These are phyloP conservation scores for Coenonympha arcania DNA, from an alignment of 2,888 invertebrate genomes.

Conservation along the genomic window DNA sequence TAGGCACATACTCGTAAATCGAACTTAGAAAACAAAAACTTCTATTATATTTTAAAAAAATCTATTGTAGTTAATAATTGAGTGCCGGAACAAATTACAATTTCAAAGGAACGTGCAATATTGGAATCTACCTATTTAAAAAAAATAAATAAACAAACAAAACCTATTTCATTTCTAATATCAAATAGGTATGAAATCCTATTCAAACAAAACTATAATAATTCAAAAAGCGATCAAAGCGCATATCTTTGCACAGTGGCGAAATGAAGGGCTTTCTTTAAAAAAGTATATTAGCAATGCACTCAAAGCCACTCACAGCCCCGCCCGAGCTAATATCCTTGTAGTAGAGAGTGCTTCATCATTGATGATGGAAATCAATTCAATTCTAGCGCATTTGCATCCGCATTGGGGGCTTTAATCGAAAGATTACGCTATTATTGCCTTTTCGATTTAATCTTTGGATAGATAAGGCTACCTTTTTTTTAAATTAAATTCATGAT, in stretches of 20 bases:
- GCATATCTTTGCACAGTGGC: conserved; percentile 13
- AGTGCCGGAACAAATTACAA: too few species aligned
- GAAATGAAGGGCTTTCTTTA: conserved; percentile 23
- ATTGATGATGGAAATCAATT: conserved; percentile 24
- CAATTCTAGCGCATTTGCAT: conserved; percentile 19
- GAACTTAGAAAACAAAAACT: too few species aligned
- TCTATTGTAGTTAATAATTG: too few species aligned
- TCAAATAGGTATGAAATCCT: too few species aligned
- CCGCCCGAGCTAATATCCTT: conserved; percentile 22
- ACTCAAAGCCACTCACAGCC: conserved; percentile 18
- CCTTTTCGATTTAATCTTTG: neutral
- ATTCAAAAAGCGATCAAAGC: neutral
- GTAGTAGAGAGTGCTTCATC: conserved; percentile 20
- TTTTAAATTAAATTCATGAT: neutral
- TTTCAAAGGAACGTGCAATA: too few species aligned
- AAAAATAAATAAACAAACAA: too few species aligned
- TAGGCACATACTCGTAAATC: too few species aligned
- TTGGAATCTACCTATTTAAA: too few species aligned
- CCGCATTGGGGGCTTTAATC: neutral
- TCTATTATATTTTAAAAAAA: too few species aligned
- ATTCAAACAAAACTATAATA: neutral
- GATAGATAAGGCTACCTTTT: neutral
- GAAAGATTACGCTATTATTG: conserved; percentile 8
- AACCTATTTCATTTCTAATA: too few species aligned
- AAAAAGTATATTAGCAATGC: conserved; percentile 24